Conservation (phyloP, 2,888 invertebrate genomes). For the Pristionchus mayeri region DNA sequence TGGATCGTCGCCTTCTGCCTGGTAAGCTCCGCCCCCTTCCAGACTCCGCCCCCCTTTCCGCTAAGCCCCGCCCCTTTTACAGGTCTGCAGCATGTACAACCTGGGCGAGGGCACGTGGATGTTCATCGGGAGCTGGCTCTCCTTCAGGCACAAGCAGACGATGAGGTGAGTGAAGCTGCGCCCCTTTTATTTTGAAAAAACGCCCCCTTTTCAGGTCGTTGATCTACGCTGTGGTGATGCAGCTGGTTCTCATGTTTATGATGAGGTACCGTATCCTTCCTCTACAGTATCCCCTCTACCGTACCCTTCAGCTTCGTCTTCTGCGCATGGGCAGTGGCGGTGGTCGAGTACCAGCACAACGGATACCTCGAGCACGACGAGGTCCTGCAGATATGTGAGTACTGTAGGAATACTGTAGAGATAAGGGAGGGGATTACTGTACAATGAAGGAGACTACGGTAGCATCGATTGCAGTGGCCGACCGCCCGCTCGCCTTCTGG, state of each 20-base stretch:
- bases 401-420: neutral
- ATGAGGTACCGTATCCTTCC: too few relatives aligned
- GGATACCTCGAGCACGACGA: neutral
- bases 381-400: neutral
- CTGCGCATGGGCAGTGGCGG: neutral
- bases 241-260: neutral
- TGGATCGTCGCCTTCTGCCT: neutral
- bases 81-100: conserved; percentile 29
- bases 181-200: neutral
- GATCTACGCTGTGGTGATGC: neutral
- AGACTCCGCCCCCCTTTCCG: neutral
- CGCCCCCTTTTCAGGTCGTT: conserved; percentile 9
- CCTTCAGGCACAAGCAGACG: neutral
- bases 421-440: neutral
- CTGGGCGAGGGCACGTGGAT: conserved; percentile 44
- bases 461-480: conserved; percentile 16
- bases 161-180: neutral
- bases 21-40: neutral
- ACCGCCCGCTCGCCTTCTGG: conserved; percentile 15
- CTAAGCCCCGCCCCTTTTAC: neutral
- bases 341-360: conserved; percentile 22
- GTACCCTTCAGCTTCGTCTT: too few relatives aligned
- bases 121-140: conserved; percentile 37
- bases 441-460: neutral
- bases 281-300: too few relatives aligned